These are phyloP conservation scores for Galago senegalensis DNA, from an alignment of 2,797 vertebrate genomes.

Conservation along the genomic window DNA sequence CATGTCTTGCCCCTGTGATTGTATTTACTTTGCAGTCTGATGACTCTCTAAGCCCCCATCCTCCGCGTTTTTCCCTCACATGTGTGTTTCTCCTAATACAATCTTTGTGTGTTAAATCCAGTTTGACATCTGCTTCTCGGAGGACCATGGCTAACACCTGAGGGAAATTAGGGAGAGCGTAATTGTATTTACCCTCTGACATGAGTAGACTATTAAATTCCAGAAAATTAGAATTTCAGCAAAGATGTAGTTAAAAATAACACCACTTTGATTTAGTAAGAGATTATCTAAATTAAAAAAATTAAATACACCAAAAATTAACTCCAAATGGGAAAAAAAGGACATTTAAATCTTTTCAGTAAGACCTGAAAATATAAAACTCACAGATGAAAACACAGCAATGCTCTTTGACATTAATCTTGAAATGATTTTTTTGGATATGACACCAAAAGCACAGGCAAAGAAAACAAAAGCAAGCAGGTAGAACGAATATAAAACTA, in stretches of 20 bases:
- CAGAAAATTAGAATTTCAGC: conserved; percentile 47
- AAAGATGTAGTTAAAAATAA: background rate
- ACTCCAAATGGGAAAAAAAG: background rate
- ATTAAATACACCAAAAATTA: background rate
- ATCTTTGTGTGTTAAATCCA: background rate
- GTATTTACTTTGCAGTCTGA: background rate
- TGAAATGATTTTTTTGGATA: background rate
- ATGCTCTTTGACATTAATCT: background rate
- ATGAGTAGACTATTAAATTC: background rate
- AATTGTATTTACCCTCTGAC: background rate
- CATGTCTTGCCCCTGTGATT: background rate
- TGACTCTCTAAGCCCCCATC: background rate
- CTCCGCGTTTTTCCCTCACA: background rate
- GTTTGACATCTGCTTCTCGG: background rate
- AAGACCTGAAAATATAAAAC: background rate
- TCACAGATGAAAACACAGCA: background rate
- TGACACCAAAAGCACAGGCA: background rate
- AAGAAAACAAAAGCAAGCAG: background rate
- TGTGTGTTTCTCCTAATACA: background rate
- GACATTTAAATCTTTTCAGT: too few species aligned
- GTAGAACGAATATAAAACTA: background rate
- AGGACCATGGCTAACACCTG: background rate
- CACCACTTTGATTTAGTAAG: background rate
- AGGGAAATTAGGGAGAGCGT: background rate
- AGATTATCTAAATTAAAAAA: conserved; percentile 29